Conservation (phyloP, 2,888 invertebrate species). For the Blastobasis adustella region DNA sequence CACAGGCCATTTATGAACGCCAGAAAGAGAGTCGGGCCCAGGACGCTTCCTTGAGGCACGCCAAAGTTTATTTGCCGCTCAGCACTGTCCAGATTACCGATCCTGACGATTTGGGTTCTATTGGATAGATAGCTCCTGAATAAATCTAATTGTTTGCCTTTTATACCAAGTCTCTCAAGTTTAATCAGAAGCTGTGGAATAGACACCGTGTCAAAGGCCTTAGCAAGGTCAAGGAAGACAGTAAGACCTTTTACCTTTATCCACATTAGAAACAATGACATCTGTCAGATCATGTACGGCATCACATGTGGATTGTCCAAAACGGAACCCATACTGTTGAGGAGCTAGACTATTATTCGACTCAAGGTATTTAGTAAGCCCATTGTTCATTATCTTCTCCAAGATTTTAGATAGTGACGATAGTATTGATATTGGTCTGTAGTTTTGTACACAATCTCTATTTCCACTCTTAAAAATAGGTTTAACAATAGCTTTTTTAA, state of each 20-base stretch:
- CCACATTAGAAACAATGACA: constrained; percentile 3
- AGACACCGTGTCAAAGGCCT: background rate
- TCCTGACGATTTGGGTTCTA: background rate
- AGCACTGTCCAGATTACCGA: background rate
- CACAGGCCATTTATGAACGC: background rate
- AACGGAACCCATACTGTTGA: background rate
- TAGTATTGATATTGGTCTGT: constrained; percentile 8
- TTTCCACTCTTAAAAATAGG: constrained; percentile 7
- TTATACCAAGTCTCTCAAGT: background rate
- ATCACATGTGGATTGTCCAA: background rate
- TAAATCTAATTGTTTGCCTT: background rate
- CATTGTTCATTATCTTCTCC: constrained; percentile 8
- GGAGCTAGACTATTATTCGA: background rate
- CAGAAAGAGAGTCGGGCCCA: background rate
- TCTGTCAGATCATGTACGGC: background rate
- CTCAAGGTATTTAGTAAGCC: background rate
- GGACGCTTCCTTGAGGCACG: background rate
- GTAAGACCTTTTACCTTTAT: background rate
- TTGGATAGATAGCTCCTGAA: background rate
- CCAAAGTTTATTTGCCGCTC: background rate
- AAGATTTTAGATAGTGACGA: constrained; percentile 9
- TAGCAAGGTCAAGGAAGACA: background rate
- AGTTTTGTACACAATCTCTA: constrained; percentile 4
- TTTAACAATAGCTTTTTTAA: constrained; percentile 6
- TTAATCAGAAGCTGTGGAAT: background rate